A percentile compares a stretch with the other conserved stretches of the same genome.
Evolutionary conservation across 2,888 invertebrate species (phyloP).

Genomic region (Catocala nupta): DNA sequence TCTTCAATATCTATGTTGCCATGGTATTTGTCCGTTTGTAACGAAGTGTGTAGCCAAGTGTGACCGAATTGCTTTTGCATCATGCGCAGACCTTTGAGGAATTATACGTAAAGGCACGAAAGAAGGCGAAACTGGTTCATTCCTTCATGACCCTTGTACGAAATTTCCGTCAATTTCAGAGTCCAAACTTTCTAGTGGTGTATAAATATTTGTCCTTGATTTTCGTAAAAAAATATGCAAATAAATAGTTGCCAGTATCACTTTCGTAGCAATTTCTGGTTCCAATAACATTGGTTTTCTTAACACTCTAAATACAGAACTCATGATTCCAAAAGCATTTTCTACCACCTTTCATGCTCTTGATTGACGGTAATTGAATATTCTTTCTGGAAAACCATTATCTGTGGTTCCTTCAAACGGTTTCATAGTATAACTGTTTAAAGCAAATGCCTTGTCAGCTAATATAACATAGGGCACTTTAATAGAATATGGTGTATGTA

Average conservation of each 20-base stretch:
- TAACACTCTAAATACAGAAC: not conserved
- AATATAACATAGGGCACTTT: slow-evolving; percentile 41
- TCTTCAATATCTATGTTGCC: too few species aligned
- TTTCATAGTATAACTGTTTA: slow-evolving; percentile 43
- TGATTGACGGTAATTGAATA: slow-evolving; percentile 12
- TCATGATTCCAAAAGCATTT: not conserved
- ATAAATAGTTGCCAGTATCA: not conserved
- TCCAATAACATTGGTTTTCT: not conserved
- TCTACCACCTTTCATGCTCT: not conserved
- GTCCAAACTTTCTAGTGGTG: too few species aligned
- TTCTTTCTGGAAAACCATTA: slow-evolving; percentile 27
- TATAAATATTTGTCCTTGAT: too few species aligned
- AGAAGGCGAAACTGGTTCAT: too few species aligned
- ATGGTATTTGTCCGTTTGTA: too few species aligned
- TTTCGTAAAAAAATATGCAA: not conserved
- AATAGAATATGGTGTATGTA: too few species aligned
- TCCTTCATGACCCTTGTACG: too few species aligned
- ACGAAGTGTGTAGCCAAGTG: too few species aligned
- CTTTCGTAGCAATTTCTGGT: not conserved
- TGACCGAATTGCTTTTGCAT: too few species aligned
- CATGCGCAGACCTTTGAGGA: too few species aligned
- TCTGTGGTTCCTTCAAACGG: slow-evolving; percentile 37
- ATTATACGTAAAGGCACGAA: too few species aligned
- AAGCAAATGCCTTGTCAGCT: slow-evolving; percentile 40
- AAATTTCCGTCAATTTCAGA: too few species aligned